phyloP scores from a whole-genome alignment of 2,113 vertebrate genomes.

The Plestiodon gilberti region DNA sequence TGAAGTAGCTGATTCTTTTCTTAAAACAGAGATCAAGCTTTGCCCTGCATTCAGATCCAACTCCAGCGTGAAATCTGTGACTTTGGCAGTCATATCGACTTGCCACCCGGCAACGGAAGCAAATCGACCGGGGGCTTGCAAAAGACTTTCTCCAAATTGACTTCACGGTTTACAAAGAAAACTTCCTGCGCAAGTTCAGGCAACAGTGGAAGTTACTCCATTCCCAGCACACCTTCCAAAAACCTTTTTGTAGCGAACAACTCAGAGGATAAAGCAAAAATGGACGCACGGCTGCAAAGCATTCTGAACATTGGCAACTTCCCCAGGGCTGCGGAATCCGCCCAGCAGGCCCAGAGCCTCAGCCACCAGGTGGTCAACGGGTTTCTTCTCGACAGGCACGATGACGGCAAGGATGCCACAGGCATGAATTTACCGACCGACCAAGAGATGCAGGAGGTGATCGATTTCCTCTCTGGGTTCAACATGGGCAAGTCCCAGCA shows the following conservation, averaged over 20 bases:
- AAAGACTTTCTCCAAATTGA: conserved; percentile 97
- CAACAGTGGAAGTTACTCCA: conserved; percentile 88
- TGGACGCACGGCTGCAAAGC: conserved; percentile 84
- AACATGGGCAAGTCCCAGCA: conserved; percentile 99
- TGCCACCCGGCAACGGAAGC: conserved; percentile 85
- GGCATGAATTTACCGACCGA: conserved; percentile 97
- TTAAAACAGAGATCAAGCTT: conserved; percentile 87
- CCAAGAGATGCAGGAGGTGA: conserved; percentile 99
- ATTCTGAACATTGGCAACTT: conserved; percentile 86
- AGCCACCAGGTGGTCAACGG: conserved; percentile 81
- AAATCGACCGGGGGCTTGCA: conserved; percentile 93
- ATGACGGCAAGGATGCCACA: conserved; percentile 86
- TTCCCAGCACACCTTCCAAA: conserved; percentile 91
- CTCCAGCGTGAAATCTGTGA: conserved; percentile 90
- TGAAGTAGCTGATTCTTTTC: neutral
- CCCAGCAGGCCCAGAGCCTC: conserved; percentile 73
- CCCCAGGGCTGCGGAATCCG: conserved; percentile 78
- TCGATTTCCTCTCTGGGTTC: conserved; percentile 98
- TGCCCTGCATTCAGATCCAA: conserved; percentile 98
- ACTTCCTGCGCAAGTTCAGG: conserved; percentile 83
- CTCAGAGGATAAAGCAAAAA: conserved; percentile 89
- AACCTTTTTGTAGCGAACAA: conserved; percentile 79
- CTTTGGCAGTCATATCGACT: conserved; percentile 83
- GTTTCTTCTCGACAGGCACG: conserved; percentile 73
- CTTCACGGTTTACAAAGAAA: conserved; percentile 97